A percentile compares a stretch with the other conserved stretches of the same genome.
Conservation (phyloP, 2,113 vertebrate genomes). For the Camelus bactrianus region DNA sequence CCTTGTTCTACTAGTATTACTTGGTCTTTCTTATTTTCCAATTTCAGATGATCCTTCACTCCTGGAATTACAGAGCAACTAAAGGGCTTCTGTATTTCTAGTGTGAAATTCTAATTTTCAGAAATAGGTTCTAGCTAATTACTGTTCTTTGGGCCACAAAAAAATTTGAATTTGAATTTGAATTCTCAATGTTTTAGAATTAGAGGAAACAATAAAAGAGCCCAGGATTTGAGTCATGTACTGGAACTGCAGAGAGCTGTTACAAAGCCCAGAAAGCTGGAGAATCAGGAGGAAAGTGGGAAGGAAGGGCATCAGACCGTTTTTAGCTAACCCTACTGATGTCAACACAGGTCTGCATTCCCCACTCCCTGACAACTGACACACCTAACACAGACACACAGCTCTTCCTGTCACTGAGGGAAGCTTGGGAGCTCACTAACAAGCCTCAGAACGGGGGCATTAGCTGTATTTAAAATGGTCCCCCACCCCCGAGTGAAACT, state of each 20-base stretch:
- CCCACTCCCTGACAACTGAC: background rate
- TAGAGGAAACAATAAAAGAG: background rate
- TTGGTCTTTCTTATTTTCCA: background rate
- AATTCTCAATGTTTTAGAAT: background rate
- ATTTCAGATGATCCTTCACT: background rate
- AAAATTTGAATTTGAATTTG: slow-evolving; percentile 21
- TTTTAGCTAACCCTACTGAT: background rate
- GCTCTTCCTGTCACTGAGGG: background rate
- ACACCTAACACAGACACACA: background rate
- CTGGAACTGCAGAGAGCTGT: background rate
- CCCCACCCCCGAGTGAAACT: background rate
- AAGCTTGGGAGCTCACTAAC: background rate
- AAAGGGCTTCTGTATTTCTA: background rate
- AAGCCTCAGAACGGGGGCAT: background rate
- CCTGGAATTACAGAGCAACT: background rate
- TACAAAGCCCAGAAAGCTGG: background rate
- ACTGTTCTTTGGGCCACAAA: background rate
- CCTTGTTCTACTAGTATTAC: background rate
- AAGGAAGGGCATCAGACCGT: background rate
- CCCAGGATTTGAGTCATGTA: background rate
- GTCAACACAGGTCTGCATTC: background rate
- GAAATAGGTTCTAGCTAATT: background rate
- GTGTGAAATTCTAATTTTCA: slow-evolving; percentile 7
- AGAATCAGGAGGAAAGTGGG: background rate
- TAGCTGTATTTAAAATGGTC: background rate